Conservation (phyloP, 2,113 vertebrate genomes). For the Cottus gobio region DNA sequence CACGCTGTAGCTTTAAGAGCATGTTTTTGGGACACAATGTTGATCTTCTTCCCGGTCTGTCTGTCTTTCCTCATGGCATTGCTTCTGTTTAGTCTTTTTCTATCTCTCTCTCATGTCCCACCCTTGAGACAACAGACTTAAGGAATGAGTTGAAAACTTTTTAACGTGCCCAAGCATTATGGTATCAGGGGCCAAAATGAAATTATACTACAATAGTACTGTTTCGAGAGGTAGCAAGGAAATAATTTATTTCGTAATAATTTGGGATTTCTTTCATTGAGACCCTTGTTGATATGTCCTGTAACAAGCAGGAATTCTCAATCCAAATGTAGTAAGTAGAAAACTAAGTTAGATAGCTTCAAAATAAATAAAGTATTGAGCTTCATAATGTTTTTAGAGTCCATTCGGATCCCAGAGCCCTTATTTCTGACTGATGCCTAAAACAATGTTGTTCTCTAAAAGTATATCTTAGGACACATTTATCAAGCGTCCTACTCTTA, state of each 20-base stretch:
- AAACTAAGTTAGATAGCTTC: conserved; percentile 23
- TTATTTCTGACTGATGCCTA: conserved; percentile 1
- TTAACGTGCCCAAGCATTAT: conserved; percentile 24
- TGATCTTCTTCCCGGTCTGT: conserved; percentile 61
- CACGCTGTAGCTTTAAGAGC: conserved; percentile 93
- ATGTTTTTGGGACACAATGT: conserved; percentile 90
- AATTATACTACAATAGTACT: conserved; percentile 14
- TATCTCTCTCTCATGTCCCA: conserved; percentile 23
- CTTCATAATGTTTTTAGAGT: conserved; percentile 11
- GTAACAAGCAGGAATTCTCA: conserved; percentile 2
- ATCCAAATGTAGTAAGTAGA: not conserved
- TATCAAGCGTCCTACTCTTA: not conserved
- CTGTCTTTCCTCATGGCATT: conserved; percentile 50
- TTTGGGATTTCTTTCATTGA: not conserved
- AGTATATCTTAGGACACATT: not conserved
- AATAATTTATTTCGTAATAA: not conserved
- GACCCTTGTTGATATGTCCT: not conserved
- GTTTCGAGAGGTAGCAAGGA: conserved; percentile 36
- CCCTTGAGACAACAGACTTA: conserved; percentile 22
- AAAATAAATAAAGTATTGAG: not conserved
- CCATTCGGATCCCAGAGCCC: not conserved
- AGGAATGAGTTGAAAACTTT: conserved; percentile 27
- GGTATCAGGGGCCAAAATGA: conserved; percentile 12
- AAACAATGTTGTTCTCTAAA: not conserved
- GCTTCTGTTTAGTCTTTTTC: conserved; percentile 32